These are phyloP conservation scores for Montipora capitata DNA, from an alignment of 92 coral and sea anemone species.

Conservation along the genomic window DNA sequence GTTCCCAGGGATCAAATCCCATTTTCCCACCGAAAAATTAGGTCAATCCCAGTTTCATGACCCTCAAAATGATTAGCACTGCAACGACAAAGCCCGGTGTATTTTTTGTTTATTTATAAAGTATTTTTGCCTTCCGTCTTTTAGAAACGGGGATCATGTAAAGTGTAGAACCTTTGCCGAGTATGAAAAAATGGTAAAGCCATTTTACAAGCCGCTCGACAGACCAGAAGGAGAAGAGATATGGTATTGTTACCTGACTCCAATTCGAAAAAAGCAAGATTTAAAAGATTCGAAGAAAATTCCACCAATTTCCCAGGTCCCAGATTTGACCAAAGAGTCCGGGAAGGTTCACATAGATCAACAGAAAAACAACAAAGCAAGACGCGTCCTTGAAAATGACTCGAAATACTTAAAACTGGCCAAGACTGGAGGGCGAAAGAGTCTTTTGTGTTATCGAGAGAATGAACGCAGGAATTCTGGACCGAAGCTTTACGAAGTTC, in stretches of 20 bases:
- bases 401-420: constrained; percentile 77
- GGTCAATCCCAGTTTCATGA: too few species aligned
- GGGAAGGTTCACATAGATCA: background rate
- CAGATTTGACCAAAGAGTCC: constrained; percentile 70
- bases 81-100: too few species aligned
- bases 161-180: background rate
- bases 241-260: constrained; percentile 69
- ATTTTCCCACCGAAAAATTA: too few species aligned
- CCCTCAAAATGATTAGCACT: too few species aligned
- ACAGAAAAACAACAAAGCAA: constrained; percentile 14
- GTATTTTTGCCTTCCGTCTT: background rate
- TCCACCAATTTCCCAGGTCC: constrained; percentile 74
- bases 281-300: background rate
- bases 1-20: too few species aligned
- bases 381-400: constrained; percentile 56
- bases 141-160: background rate
- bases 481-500: constrained; percentile 61
- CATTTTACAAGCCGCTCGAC: constrained; percentile 79
- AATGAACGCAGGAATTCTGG: constrained; percentile 32
- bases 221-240: constrained; percentile 83
- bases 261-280: constrained; percentile 7
- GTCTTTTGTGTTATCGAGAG: constrained; percentile 68
- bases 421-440: constrained; percentile 78
- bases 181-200: constrained; percentile 62
- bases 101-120: background rate